These are phyloP conservation scores for Xiphophorus hellerii DNA, from an alignment of 2,113 vertebrate species.

Conservation along the genomic window DNA sequence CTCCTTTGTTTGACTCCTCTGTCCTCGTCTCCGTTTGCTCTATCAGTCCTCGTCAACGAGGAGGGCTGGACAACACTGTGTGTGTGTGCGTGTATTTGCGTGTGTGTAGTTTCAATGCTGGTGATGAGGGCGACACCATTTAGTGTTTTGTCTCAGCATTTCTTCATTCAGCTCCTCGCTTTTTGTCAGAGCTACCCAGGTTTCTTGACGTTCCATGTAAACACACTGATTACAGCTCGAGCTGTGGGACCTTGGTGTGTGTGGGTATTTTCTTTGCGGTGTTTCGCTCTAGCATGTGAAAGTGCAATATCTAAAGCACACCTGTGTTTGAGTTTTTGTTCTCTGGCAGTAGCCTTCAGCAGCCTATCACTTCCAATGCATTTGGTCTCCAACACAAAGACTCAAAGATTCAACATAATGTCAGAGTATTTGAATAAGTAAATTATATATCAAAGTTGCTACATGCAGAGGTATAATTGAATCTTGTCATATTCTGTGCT, in stretches of 20 bases:
- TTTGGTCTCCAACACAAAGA: conserved; percentile 28
- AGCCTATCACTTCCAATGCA: conserved; percentile 52
- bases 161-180: conserved; percentile 53
- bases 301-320: conserved; percentile 46
- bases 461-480: too few species aligned
- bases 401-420: background rate
- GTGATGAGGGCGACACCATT: conserved; percentile 56
- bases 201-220: conserved; percentile 70
- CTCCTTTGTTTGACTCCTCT: conserved; percentile 82
- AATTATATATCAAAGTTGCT: too few species aligned
- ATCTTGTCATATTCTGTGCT: too few species aligned
- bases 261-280: conserved; percentile 20
- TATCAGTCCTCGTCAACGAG: conserved; percentile 66
- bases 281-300: conserved; percentile 10
- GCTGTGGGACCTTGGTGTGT: conserved; percentile 37
- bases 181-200: conserved; percentile 62
- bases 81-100: background rate
- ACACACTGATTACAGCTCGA: conserved; percentile 75
- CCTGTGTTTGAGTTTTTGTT: conserved; percentile 74
- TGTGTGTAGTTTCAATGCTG: conserved; percentile 31
- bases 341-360: conserved; percentile 59
- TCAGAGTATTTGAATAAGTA: too few species aligned
- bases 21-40: conserved; percentile 74
- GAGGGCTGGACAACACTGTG: conserved; percentile 27
- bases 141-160: conserved; percentile 51